Base-by-base conservation (phyloP, 2,113 vertebrate genomes). In the Brachypteracias leptosomus region DNA sequence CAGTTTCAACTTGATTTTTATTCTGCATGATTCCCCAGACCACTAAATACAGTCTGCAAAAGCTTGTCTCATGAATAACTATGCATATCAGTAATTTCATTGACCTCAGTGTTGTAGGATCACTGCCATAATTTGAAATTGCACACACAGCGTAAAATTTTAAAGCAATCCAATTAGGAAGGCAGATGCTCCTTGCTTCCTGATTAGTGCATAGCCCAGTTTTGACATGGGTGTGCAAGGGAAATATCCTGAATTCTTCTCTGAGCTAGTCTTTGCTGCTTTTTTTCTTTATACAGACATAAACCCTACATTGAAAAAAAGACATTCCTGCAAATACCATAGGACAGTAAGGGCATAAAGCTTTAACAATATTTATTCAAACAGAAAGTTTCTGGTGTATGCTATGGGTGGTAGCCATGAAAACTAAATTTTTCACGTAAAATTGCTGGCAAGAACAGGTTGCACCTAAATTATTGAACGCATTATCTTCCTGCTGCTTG, bases 151-250 rank as follows among this genome's bases (percentile, higher is more conserved):
- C 65, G 88, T 40, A 85, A 89, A 93, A 75, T 33, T 85, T 95
- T 67, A 40, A 88, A 96, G 52, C 88, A 93, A 83, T 54, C 58
- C 46, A 89, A 63, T 92, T 92, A 95, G 73, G 71, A 67, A 66
- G 57, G 19, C 78, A 87, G 77, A 85, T 65, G 62, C 36, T 72
- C 35, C 72, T 80, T 68, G 72, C 61, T 95, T 85, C 67, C 81
- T 59, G 35, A 91, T 89, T 80, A 93, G 26, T 7, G 22, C 18
- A 85, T 13, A 65, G 52, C 26, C 35, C 28, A 63, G 17, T 65
- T 57, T 51, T 47, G 57, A 90, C 44, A 63, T 7, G 44, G 46
- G 21, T 11, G 7, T 71, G 19, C 33, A 86, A 90, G 10, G 29
- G 36, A 52, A 86, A 18, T 67, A 74, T 33, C 46, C 44, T 16